Conservation (phyloP, 2,888 invertebrate species). For the Antitype chi region DNA sequence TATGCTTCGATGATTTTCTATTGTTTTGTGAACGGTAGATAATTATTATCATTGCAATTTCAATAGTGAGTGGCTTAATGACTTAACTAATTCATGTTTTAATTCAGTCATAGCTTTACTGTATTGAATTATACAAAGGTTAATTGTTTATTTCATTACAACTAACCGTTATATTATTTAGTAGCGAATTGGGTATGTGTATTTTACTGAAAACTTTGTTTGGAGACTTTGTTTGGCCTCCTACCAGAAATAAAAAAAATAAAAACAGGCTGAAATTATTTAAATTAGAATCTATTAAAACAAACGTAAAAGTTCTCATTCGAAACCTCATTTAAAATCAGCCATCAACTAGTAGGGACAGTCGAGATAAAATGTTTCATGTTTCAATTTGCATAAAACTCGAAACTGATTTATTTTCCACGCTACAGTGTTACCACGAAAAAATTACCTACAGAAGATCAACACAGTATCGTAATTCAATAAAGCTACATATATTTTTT, state of each 20-base stretch:
- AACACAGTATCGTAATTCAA: neutral
- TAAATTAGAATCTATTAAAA: constrained; percentile 9
- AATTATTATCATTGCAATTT: neutral
- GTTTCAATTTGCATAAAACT: constrained; percentile 59
- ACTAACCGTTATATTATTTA: neutral
- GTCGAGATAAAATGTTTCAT: constrained; percentile 52
- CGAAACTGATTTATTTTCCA: constrained; percentile 54
- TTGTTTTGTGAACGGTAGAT: neutral
- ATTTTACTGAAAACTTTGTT: neutral
- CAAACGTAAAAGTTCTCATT: neutral
- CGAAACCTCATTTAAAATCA: constrained; percentile 47
- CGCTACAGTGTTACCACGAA: constrained; percentile 5
- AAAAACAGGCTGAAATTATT: neutral
- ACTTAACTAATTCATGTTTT: neutral
- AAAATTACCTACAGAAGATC: constrained; percentile 6
- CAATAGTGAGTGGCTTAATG: too few relatives aligned
- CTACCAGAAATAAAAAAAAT: neutral
- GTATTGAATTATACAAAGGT: neutral
- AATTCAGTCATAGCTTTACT: neutral
- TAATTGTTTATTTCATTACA: neutral
- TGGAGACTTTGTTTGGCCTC: neutral
- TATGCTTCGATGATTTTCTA: neutral
- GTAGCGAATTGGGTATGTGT: neutral
- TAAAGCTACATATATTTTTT: neutral
- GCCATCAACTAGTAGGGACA: constrained; percentile 30